phyloP scores from a whole-genome alignment of 2,888 invertebrate genomes.

The Geotrupes spiniger region DNA sequence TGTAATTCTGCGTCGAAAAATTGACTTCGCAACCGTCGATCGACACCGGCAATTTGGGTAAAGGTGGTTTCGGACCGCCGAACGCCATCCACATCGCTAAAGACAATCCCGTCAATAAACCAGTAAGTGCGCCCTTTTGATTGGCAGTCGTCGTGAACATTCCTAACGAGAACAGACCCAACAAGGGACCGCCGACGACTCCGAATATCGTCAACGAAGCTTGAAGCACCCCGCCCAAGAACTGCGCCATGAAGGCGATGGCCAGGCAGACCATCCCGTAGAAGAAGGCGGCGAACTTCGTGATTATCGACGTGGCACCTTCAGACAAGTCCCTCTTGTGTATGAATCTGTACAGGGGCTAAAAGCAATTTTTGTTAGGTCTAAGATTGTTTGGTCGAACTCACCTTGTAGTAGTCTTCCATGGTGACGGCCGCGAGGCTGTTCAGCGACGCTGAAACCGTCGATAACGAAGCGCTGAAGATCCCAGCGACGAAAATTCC shows the following conservation, averaged over 20 bases:
- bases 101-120: slow-evolving; percentile 62
- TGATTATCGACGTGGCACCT: slow-evolving; percentile 44
- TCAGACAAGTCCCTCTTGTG: slow-evolving; percentile 39
- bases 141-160: slow-evolving; percentile 72
- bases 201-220: slow-evolving; percentile 80
- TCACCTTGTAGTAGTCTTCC: slow-evolving; percentile 71
- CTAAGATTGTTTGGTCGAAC: background rate
- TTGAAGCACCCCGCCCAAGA: slow-evolving; percentile 78
- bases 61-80: slow-evolving; percentile 70
- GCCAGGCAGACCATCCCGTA: slow-evolving; percentile 74
- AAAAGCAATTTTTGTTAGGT: slow-evolving; percentile 20
- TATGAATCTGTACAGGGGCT: slow-evolving; percentile 43
- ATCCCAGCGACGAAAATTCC: slow-evolving; percentile 87
- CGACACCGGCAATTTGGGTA: slow-evolving; percentile 57
- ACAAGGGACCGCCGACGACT: slow-evolving; percentile 78
- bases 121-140: slow-evolving; percentile 68
- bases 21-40: slow-evolving; percentile 55
- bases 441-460: slow-evolving; percentile 84
- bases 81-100: slow-evolving; percentile 83
- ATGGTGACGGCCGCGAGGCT: slow-evolving; percentile 85
- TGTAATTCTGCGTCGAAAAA: background rate
- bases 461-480: slow-evolving; percentile 84
- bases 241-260: slow-evolving; percentile 75
- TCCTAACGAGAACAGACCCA: slow-evolving; percentile 78
- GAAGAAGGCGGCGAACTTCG: slow-evolving; percentile 64